Conservation (phyloP, 2,797 vertebrate genomes). For the Tolypeutes matacus region DNA sequence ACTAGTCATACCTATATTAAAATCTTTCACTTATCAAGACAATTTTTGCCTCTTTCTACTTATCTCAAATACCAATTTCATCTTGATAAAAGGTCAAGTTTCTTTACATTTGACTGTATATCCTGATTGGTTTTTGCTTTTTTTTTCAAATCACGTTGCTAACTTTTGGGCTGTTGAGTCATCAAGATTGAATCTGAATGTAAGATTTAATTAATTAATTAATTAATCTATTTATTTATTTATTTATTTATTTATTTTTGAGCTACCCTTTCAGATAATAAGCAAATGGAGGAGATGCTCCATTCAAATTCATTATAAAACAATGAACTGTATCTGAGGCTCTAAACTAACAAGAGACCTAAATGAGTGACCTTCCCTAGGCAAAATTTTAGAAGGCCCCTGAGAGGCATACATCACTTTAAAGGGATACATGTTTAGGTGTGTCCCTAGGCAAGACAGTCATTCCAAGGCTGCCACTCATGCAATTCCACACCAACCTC, state of each 20-base stretch:
- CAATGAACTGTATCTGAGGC: not conserved
- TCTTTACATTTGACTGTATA: not conserved
- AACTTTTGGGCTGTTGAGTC: conserved; percentile 4
- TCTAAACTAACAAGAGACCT: not conserved
- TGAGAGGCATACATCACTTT: not conserved
- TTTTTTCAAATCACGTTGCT: conserved; percentile 31
- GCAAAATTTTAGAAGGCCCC: not conserved
- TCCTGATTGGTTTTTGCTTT: not conserved
- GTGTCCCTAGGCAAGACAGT: not conserved
- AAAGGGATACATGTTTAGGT: not conserved
- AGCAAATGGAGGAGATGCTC: not conserved
- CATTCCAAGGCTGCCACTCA: not conserved
- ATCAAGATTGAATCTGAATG: not conserved
- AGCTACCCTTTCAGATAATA: not conserved
- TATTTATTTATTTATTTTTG: not conserved
- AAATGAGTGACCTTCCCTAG: not conserved
- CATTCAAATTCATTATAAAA: conserved; percentile 13
- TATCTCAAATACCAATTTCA: conserved; percentile 70
- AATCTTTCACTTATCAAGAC: conserved; percentile 76
- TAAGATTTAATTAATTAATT: not conserved
- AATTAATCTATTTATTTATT: too few relatives aligned
- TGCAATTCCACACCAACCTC: not conserved
- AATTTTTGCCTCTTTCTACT: conserved; percentile 75
- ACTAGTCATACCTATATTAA: conserved; percentile 72
- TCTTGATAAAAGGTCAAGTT: conserved; percentile 37